These are phyloP conservation scores for Ochropleura plecta DNA, from an alignment of 2,888 invertebrate genomes.

Conservation along the genomic window DNA sequence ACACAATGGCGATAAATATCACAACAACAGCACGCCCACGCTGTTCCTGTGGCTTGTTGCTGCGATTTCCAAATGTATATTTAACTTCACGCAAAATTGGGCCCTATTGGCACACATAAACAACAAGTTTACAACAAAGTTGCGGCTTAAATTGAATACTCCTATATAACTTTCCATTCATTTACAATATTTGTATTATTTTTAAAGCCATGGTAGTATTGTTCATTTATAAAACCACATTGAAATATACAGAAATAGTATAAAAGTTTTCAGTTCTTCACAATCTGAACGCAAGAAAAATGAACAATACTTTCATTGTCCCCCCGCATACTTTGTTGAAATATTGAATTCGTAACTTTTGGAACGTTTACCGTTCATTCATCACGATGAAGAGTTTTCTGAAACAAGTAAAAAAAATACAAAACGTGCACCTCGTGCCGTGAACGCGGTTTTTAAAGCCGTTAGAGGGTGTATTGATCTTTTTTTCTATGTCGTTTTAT, in stretches of 20 bases:
- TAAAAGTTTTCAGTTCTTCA: slow-evolving; percentile 25
- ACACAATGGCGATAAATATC: slow-evolving; percentile 69
- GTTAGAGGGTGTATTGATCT: slow-evolving; percentile 49
- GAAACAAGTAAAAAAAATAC: slow-evolving; percentile 65
- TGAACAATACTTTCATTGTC: slow-evolving; percentile 54
- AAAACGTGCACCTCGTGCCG: slow-evolving; percentile 35
- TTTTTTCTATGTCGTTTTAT: slow-evolving; percentile 39
- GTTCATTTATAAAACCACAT: slow-evolving; percentile 10
- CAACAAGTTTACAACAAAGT: slow-evolving; percentile 58
- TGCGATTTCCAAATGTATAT: slow-evolving; percentile 66
- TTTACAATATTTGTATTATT: slow-evolving; percentile 16
- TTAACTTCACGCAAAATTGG: slow-evolving; percentile 50
- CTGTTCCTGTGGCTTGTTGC: slow-evolving; percentile 62
- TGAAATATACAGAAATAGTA: slow-evolving; percentile 3
- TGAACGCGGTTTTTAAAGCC: slow-evolving; percentile 38
- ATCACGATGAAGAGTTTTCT: slow-evolving; percentile 61
- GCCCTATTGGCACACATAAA: slow-evolving; percentile 57
- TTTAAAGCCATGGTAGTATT: background rate
- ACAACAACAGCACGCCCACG: slow-evolving; percentile 64
- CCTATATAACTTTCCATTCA: slow-evolving; percentile 37
- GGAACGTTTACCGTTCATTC: slow-evolving; percentile 51
- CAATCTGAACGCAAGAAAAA: slow-evolving; percentile 39
- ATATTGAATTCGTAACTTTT: slow-evolving; percentile 55
- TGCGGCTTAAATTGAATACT: slow-evolving; percentile 46
- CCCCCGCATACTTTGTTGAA: slow-evolving; percentile 43